Evolutionary conservation across 1,140 invertebrate genomes (phyloP).

Genomic region (Brachystomella parvula): DNA sequence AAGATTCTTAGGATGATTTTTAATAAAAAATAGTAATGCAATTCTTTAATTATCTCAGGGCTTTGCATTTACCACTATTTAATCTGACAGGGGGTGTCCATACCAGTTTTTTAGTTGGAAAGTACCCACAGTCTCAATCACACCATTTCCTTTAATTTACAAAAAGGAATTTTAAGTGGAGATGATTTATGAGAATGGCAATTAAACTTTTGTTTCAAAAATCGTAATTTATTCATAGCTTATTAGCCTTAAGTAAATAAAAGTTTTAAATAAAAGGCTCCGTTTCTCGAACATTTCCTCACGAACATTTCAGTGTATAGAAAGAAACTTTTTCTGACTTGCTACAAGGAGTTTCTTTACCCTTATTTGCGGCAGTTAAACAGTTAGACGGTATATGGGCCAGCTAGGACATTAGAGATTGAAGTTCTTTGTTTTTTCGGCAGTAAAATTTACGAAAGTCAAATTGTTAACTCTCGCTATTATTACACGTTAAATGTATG

Average conservation of each 20-base stretch:
- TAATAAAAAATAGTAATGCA: not conserved
- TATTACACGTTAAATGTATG: no score
- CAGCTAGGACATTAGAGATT: no score
- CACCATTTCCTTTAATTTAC: not conserved
- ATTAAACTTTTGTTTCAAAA: not conserved
- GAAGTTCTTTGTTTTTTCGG: no score
- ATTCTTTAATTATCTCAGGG: not conserved
- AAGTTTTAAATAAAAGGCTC: no score
- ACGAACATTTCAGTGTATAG: no score
- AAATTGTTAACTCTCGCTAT: no score
- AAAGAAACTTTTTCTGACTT: no score
- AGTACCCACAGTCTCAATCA: not conserved
- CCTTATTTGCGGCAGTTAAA: no score
- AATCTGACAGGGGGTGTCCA: not conserved
- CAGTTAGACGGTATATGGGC: no score
- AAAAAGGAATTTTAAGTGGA: not conserved
- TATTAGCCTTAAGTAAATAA: not conserved
- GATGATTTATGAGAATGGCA: constrained; percentile 1
- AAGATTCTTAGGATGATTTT: not conserved
- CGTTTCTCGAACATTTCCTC: no score
- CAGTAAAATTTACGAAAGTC: no score
- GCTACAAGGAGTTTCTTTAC: no score
- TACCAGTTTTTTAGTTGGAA: not conserved
- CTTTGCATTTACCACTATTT: not conserved
- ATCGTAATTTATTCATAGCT: not conserved